Percentiles rank a stretch among this genome's conserved stretches.
These are phyloP conservation scores for Muscicapa striata DNA, from an alignment of 2,797 vertebrate species.

Conservation along the genomic window DNA sequence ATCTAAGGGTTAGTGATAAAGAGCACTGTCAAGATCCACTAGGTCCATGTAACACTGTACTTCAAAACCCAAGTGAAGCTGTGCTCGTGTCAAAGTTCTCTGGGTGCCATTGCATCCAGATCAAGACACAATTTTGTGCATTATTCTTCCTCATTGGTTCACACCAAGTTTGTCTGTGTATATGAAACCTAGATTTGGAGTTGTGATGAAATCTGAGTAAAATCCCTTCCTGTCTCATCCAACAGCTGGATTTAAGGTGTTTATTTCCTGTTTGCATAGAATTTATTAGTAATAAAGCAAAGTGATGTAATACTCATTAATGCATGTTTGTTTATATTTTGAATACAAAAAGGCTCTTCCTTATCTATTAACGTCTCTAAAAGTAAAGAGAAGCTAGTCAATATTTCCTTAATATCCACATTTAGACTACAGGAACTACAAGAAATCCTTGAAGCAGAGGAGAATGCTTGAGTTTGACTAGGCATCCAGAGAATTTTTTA, in stretches of 20 bases:
- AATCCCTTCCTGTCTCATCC: neutral
- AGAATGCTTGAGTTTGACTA: neutral
- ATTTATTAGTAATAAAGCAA: neutral
- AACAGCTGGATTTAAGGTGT: neutral
- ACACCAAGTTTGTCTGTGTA: neutral
- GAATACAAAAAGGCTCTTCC: neutral
- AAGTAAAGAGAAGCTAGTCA: neutral
- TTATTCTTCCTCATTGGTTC: neutral
- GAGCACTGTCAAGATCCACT: neutral
- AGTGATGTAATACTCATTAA: neutral
- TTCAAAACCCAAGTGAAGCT: neutral
- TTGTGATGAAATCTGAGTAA: neutral
- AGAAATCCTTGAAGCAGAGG: neutral
- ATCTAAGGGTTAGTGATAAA: neutral
- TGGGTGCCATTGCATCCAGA: neutral
- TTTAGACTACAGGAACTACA: neutral
- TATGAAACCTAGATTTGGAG: neutral
- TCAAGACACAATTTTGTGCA: neutral
- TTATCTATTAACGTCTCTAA: neutral
- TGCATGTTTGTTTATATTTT: neutral
- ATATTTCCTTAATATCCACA: neutral
- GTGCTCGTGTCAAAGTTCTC: neutral
- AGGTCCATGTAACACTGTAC: neutral
- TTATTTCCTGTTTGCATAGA: neutral
- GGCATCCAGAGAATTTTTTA: neutral